These are phyloP conservation scores for Ichneumoninae sp. DNA, from an alignment of 2,888 invertebrate species.

Conservation along the genomic window DNA sequence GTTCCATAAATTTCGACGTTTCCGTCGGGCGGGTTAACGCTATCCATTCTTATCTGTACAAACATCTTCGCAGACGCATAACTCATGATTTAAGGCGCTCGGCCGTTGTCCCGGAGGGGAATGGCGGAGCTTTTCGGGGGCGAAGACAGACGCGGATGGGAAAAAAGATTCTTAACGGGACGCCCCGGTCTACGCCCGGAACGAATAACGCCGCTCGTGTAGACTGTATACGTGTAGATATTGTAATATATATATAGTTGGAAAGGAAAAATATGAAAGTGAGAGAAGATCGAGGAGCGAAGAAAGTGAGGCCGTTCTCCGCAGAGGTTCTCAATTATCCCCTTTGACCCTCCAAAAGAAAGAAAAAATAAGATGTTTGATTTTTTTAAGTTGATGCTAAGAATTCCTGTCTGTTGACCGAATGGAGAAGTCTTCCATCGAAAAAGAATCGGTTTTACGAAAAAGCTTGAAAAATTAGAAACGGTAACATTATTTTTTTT, in stretches of 20 bases:
- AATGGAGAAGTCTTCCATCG: too few species aligned
- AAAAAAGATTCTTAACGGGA: not conserved
- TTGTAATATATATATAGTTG: constrained; percentile 36
- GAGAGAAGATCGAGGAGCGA: constrained; percentile 77
- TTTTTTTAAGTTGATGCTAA: not conserved
- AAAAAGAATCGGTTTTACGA: too few species aligned
- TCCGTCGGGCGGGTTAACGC: constrained; percentile 10
- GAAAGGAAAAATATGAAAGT: constrained; percentile 79
- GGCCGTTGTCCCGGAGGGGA: not conserved
- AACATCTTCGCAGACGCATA: constrained; percentile 21
- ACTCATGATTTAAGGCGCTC: constrained; percentile 32
- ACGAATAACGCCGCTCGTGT: constrained; percentile 20
- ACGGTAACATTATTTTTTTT: too few species aligned
- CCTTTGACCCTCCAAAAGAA: constrained; percentile 1
- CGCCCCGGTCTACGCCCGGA: not conserved
- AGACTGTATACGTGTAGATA: constrained; percentile 15
- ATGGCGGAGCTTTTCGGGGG: not conserved
- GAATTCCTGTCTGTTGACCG: not conserved
- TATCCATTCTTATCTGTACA: constrained; percentile 4
- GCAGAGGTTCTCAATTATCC: constrained; percentile 74
- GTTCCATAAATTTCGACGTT: constrained; percentile 39
- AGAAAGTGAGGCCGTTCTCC: constrained; percentile 79
- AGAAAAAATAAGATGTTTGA: not conserved
- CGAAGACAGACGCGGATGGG: not conserved
- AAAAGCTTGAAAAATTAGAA: too few species aligned